Evolutionary conservation across 1,140 invertebrate species (phyloP).

Genomic region (Pentalonia nigronervosa): DNA sequence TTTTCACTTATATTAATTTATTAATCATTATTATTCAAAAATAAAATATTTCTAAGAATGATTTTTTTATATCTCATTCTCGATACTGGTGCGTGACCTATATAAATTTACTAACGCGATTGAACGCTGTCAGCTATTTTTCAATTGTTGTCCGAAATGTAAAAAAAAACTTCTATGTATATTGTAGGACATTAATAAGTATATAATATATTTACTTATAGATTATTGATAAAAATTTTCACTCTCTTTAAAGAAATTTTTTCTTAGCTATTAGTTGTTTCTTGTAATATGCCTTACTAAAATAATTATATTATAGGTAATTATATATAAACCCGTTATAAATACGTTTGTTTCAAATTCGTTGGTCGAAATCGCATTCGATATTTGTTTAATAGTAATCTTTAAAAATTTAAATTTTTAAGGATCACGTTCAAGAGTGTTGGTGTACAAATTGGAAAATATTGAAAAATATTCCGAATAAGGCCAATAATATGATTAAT

Average conservation of each 20-base stretch:
- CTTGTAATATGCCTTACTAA: neutral
- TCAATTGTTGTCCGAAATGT: neutral
- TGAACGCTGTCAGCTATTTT: neutral
- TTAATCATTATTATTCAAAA: neutral
- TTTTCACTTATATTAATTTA: slow-evolving; percentile 4
- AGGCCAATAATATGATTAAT: neutral
- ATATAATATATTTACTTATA: neutral
- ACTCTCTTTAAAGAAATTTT: neutral
- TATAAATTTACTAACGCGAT: neutral
- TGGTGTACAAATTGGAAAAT: neutral
- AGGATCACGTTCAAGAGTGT: neutral
- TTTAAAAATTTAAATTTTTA: neutral
- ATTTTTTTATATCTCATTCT: neutral
- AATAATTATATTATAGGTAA: neutral
- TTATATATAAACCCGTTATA: neutral
- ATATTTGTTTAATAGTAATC: neutral
- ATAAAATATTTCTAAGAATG: neutral
- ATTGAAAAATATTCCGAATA: neutral
- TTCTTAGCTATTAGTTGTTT: neutral
- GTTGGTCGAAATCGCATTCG: neutral
- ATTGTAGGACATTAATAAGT: neutral
- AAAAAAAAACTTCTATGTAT: neutral
- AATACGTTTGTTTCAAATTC: neutral
- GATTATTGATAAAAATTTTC: neutral
- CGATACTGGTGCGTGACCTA: neutral